These are phyloP conservation scores for Neelides folsomi DNA, from an alignment of 2,888 invertebrate genomes.

Conservation along the genomic window DNA sequence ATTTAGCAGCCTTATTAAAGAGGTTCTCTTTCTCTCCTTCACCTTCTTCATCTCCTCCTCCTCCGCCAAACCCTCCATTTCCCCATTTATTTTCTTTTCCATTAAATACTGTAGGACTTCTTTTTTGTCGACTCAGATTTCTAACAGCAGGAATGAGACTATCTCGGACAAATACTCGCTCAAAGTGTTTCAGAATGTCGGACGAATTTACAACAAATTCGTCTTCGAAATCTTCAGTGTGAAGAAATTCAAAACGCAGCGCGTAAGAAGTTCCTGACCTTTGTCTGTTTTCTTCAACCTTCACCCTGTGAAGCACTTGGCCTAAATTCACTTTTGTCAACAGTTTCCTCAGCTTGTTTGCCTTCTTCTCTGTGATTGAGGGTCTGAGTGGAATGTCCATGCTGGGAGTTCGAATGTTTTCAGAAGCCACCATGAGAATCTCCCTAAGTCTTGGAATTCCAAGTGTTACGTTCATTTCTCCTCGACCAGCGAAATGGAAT, in stretches of 20 bases:
- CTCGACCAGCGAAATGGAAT: constrained; percentile 98
- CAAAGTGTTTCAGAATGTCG: constrained; percentile 58
- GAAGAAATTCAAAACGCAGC: constrained; percentile 59
- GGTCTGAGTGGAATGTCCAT: constrained; percentile 79
- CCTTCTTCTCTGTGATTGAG: constrained; percentile 42
- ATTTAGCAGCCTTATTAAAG: constrained; percentile 19
- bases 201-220: constrained; percentile 58
- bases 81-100: constrained; percentile 8
- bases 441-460: constrained; percentile 95
- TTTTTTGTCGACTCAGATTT: constrained; percentile 46
- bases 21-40: constrained; percentile 25
- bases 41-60: constrained; percentile 7
- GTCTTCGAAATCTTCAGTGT: constrained; percentile 56
- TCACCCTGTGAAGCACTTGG: constrained; percentile 61
- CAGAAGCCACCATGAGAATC: constrained; percentile 89
- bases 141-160: constrained; percentile 51
- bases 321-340: constrained; percentile 65
- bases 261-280: constrained; percentile 45
- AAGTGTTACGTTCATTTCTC: constrained; percentile 99
- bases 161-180: constrained; percentile 51
- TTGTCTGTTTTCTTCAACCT: constrained; percentile 38
- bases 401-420: constrained; percentile 85
- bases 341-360: constrained; percentile 55
- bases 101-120: constrained; percentile 39
- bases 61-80: constrained; percentile 4